Conservation (phyloP, 2,888 invertebrate species). For the Brenthis hecate region DNA sequence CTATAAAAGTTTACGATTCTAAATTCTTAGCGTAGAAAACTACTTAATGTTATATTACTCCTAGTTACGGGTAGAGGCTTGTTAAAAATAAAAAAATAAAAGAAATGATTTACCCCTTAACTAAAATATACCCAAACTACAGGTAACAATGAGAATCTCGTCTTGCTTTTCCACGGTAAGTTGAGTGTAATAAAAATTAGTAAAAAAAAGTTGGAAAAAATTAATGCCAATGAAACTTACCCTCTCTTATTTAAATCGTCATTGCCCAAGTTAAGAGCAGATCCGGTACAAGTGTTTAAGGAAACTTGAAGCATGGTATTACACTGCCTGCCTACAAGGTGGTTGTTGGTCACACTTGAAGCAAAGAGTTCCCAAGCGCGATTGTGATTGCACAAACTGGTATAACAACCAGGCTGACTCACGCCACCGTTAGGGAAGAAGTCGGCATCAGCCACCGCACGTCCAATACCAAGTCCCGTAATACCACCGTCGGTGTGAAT, state of each 20-base stretch:
- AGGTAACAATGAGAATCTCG: too few relatives aligned
- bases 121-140: too few relatives aligned
- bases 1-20: too few relatives aligned
- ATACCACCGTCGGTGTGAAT: conserved; percentile 61
- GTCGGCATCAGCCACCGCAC: not conserved
- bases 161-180: too few relatives aligned
- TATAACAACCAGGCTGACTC: conserved; percentile 56
- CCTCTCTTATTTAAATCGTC: conserved; percentile 51
- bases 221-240: conserved; percentile 43
- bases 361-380: conserved; percentile 58
- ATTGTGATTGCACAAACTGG: conserved; percentile 56
- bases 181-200: too few relatives aligned
- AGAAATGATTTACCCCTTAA: too few relatives aligned
- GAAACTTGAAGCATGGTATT: conserved; percentile 44
- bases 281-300: conserved; percentile 52
- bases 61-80: too few relatives aligned
- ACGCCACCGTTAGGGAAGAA: conserved; percentile 52
- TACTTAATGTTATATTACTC: too few relatives aligned
- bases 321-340: conserved; percentile 52
- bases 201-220: not conserved
- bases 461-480: conserved; percentile 47
- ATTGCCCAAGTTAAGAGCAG: conserved; percentile 53
- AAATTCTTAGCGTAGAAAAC: too few relatives aligned
- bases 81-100: too few relatives aligned
- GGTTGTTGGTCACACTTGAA: conserved; percentile 51